Percentiles rank a stretch among this genome's conserved stretches.
Evolutionary conservation across 2,888 invertebrate species (phyloP).

Genomic region (Pandemis cinnamomeana): DNA sequence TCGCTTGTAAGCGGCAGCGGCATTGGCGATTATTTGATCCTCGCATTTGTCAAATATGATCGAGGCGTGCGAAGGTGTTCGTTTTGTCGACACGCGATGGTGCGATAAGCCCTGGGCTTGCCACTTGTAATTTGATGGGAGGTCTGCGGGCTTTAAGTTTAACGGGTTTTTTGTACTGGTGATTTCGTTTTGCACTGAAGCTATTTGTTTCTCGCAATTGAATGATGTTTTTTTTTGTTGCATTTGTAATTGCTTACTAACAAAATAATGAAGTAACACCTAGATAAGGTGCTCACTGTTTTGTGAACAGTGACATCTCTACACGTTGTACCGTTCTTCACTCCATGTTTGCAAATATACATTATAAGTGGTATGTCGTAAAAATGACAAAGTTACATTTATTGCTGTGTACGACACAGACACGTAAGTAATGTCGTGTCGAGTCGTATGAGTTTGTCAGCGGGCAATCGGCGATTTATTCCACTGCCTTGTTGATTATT

Average conservation of each 20-base stretch:
- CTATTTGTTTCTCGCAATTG: neutral
- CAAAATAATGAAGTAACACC: conserved; percentile 45
- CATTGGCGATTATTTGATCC: conserved; percentile 70
- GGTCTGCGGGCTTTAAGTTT: conserved; percentile 60
- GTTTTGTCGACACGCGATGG: conserved; percentile 76
- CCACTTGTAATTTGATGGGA: conserved; percentile 76
- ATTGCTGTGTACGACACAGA: conserved; percentile 66
- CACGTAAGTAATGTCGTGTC: conserved; percentile 73
- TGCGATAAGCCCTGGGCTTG: conserved; percentile 68
- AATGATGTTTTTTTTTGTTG: neutral
- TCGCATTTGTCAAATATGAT: conserved; percentile 75
- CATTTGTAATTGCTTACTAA: conserved; percentile 31
- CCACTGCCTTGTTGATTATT: conserved; percentile 74
- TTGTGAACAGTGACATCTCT: conserved; percentile 56
- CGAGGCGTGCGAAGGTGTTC: conserved; percentile 71
- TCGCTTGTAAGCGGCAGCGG: neutral
- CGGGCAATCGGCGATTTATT: conserved; percentile 79
- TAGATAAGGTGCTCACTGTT: conserved; percentile 9
- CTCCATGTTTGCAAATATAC: conserved; percentile 67
- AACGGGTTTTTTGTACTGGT: conserved; percentile 40
- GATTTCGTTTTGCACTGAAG: conserved; percentile 13
- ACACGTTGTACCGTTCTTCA: conserved; percentile 63
- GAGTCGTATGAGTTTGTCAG: conserved; percentile 75
- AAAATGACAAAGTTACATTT: conserved; percentile 78
- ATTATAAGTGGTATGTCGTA: conserved; percentile 64